Conservation (phyloP, 92 coral and sea anemone species). For the Desmophyllum pertusum region DNA sequence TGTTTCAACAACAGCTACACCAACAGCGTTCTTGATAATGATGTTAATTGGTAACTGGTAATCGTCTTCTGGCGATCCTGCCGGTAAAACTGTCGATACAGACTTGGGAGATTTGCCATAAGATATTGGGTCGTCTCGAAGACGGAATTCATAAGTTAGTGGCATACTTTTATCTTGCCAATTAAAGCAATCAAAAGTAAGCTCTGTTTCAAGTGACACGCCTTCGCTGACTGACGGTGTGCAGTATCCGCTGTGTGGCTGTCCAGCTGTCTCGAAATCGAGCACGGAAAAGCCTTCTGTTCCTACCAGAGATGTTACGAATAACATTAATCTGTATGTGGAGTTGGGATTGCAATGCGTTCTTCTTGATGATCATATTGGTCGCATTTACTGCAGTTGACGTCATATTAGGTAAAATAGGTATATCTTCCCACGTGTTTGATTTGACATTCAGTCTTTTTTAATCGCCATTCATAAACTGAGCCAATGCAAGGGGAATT, state of each 20-base stretch:
- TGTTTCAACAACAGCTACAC: conserved; percentile 7
- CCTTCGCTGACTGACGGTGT: not conserved
- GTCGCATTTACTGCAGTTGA: too few relatives aligned
- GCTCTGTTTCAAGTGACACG: conserved; percentile 1
- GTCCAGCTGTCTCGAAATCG: conserved; percentile 7
- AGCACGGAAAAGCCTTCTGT: conserved; percentile 1
- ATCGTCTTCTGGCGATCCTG: not conserved
- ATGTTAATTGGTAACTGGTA: not conserved
- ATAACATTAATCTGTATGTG: not conserved
- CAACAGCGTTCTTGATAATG: conserved; percentile 6
- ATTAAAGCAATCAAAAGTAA: conserved; percentile 4
- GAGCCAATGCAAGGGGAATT: conserved; percentile 12
- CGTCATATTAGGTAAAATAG: too few relatives aligned
- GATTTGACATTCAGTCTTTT: not conserved
- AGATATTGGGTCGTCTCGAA: not conserved
- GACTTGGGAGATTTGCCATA: conserved; percentile 19
- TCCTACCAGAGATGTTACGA: not conserved
- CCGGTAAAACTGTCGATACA: not conserved
- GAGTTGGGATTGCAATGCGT: not conserved
- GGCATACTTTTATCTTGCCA: conserved; percentile 20
- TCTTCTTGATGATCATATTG: conserved; percentile 6
- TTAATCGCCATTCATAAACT: conserved; percentile 8
- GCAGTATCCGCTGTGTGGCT: conserved; percentile 13
- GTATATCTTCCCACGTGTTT: conserved; percentile 12
- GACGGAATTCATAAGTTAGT: not conserved